Conservation (phyloP, 2,797 vertebrate genomes). For the Malacoctenus gilli region DNA sequence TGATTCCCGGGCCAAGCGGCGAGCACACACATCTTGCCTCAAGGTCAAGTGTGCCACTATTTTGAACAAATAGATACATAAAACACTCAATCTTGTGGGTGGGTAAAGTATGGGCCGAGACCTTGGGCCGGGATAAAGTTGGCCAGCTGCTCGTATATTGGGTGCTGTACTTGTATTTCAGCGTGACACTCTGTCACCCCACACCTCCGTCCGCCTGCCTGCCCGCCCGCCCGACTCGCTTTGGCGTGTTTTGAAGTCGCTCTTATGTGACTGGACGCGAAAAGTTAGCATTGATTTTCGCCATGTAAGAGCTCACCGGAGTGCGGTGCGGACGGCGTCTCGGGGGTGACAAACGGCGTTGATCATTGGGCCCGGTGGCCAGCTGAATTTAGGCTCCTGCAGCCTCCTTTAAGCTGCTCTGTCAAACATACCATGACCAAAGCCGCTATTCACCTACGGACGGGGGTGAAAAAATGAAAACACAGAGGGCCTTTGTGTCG, state of each 20-base stretch:
- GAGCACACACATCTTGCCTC: slow-evolving; percentile 73
- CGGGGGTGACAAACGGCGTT: slow-evolving; percentile 59
- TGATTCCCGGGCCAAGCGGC: slow-evolving; percentile 73
- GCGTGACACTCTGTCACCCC: slow-evolving; percentile 61
- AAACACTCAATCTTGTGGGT: slow-evolving; percentile 77
- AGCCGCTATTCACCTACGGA: slow-evolving; percentile 63
- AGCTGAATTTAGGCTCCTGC: slow-evolving; percentile 62
- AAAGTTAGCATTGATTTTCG: slow-evolving; percentile 73
- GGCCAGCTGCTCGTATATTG: slow-evolving; percentile 71
- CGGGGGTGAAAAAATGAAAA: slow-evolving; percentile 43
- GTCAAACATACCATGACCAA: slow-evolving; percentile 71
- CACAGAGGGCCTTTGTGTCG: slow-evolving; percentile 70
- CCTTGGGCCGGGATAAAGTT: slow-evolving; percentile 74
- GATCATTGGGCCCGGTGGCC: slow-evolving; percentile 56
- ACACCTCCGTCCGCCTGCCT: slow-evolving; percentile 7
- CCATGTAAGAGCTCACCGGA: slow-evolving; percentile 51
- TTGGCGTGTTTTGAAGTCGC: slow-evolving; percentile 49
- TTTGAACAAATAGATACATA: slow-evolving; percentile 83
- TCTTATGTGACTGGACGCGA: slow-evolving; percentile 56
- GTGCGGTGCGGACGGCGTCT: slow-evolving; percentile 45
- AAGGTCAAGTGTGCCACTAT: slow-evolving; percentile 84
- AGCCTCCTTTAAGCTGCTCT: slow-evolving; percentile 62
- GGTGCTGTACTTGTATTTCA: slow-evolving; percentile 75
- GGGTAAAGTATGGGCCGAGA: slow-evolving; percentile 68
- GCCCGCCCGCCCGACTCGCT: slow-evolving; percentile 3